A percentile compares a stretch with the other conserved stretches of the same genome.
phyloP scores from a whole-genome alignment of 92 coral and sea anemone genomes.

The Chrysogorgia sp. region DNA sequence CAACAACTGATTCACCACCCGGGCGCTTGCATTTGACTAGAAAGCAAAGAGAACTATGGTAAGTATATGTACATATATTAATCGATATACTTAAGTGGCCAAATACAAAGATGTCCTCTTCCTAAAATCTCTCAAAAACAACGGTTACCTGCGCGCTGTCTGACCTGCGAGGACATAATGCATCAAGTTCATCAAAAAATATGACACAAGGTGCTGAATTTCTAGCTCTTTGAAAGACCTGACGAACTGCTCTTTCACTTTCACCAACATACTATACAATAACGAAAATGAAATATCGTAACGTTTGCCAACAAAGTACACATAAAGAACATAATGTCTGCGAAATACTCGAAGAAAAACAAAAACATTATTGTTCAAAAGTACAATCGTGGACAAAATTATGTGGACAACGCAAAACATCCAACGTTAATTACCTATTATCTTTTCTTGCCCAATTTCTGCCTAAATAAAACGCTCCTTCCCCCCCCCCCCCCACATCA shows the following conservation, averaged over 20 bases:
- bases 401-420: no score
- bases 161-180: conserved; percentile 93
- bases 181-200: conserved; percentile 96
- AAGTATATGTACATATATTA: not conserved
- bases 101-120: no score
- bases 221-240: conserved; percentile 95
- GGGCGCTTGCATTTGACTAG: conserved; percentile 88
- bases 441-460: no score
- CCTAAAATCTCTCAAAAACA: no score
- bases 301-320: not conserved
- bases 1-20: conserved; percentile 96
- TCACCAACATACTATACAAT: conserved; percentile 87
- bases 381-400: no score
- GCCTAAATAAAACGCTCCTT: no score
- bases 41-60: not conserved
- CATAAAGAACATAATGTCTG: not conserved
- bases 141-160: conserved; percentile 79
- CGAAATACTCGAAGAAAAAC: no score
- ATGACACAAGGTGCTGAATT: conserved; percentile 97
- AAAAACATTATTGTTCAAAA: not conserved
- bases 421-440: no score
- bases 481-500: no score
- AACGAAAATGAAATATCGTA: not conserved
- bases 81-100: no score
- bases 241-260: conserved; percentile 95